These are phyloP conservation scores for Rhamnusium bicolor DNA, from an alignment of 2,888 invertebrate species.

Conservation along the genomic window DNA sequence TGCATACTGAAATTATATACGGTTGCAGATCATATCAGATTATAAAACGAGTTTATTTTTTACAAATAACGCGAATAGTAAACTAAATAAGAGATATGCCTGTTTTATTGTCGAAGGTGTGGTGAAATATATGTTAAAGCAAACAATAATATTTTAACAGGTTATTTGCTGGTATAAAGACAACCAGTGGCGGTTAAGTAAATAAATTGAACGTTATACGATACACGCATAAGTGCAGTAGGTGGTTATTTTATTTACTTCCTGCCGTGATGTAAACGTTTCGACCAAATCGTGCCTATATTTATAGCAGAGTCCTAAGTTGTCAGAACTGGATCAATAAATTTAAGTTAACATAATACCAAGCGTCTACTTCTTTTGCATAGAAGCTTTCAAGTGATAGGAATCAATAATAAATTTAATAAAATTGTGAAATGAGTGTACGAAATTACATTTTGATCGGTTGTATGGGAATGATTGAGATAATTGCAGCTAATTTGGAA, in stretches of 20 bases:
- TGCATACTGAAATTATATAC: not conserved
- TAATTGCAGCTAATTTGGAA: too few species aligned
- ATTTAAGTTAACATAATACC: not conserved
- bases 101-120: not conserved
- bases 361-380: not conserved
- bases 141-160: conserved; percentile 3
- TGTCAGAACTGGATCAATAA: not conserved
- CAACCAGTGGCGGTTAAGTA: not conserved
- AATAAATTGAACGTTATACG: not conserved
- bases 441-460: too few species aligned
- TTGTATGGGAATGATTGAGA: too few species aligned
- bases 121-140: not conserved
- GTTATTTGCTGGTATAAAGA: not conserved
- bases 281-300: not conserved
- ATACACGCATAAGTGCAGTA: not conserved
- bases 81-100: not conserved
- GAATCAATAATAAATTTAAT: not conserved
- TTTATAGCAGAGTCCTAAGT: not conserved
- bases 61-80: not conserved
- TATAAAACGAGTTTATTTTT: not conserved
- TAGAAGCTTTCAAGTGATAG: not conserved
- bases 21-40: not conserved
- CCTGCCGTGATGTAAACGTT: not conserved
- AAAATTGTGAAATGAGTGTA: too few species aligned
- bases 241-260: not conserved